Conservation (phyloP, 2,797 vertebrate genomes). For the Gadopsis marmoratus region DNA sequence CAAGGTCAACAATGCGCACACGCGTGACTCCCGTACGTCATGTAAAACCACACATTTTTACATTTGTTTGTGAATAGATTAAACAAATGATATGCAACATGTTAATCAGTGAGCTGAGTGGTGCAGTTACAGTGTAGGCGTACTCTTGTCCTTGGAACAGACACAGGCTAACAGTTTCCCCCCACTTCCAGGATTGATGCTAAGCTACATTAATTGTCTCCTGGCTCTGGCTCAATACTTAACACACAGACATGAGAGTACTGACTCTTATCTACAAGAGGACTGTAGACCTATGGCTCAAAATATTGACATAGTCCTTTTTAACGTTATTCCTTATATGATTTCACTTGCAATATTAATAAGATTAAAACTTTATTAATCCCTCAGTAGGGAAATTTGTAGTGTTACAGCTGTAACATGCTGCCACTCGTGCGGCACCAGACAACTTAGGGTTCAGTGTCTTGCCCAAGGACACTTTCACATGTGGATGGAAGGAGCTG, state of each 20-base stretch:
- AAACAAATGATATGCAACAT: background rate
- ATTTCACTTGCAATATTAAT: background rate
- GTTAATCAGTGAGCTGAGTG: slow-evolving; percentile 2
- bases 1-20: background rate
- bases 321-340: background rate
- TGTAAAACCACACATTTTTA: background rate
- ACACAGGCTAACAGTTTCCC: slow-evolving; percentile 24
- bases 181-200: slow-evolving; percentile 17
- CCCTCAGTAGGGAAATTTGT: too few species aligned
- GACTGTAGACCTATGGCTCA: background rate
- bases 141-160: slow-evolving; percentile 1
- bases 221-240: slow-evolving; percentile 12
- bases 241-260: background rate
- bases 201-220: slow-evolving; percentile 30
- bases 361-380: too few species aligned
- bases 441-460: too few species aligned
- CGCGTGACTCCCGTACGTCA: too few species aligned
- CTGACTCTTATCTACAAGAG: slow-evolving; percentile 9
- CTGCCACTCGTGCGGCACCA: too few species aligned
- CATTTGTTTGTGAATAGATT: background rate
- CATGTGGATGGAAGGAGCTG: too few species aligned
- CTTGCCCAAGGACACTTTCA: too few species aligned
- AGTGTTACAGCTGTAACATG: too few species aligned
- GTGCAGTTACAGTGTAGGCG: background rate
- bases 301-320: background rate